A percentile compares a stretch with the other conserved stretches of the same genome.
Conservation (phyloP, 2,113 vertebrate genomes). For the Labeo rohita region DNA sequence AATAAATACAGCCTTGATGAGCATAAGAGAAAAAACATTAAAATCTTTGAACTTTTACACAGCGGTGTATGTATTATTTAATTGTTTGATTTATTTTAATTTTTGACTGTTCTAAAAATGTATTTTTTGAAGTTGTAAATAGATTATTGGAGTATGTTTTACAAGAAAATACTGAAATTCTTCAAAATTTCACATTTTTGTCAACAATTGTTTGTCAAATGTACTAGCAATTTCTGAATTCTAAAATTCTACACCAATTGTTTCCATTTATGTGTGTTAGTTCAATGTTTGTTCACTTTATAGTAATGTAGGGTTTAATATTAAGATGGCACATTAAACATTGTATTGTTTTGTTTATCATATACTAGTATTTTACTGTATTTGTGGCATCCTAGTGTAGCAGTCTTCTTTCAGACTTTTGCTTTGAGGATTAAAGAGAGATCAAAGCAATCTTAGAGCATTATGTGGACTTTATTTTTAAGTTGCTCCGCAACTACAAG, state of each 20-base stretch:
- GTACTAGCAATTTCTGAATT: not conserved
- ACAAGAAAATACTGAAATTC: too few species aligned
- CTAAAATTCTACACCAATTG: too few species aligned
- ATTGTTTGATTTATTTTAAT: not conserved
- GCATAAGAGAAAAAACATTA: too few species aligned
- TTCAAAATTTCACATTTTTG: too few species aligned
- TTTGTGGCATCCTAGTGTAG: not conserved
- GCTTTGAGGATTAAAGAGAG: slow-evolving; percentile 36
- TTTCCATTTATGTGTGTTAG: not conserved
- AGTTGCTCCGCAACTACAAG: not conserved
- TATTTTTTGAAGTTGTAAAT: too few species aligned
- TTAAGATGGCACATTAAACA: not conserved
- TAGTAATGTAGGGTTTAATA: not conserved
- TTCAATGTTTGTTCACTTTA: not conserved
- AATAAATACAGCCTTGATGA: too few species aligned
- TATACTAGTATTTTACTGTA: not conserved
- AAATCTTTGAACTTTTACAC: too few species aligned
- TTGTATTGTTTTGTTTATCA: not conserved
- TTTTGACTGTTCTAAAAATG: not conserved
- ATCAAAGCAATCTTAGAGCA: slow-evolving; percentile 34
- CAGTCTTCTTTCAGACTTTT: slow-evolving; percentile 5
- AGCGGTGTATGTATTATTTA: too few species aligned
- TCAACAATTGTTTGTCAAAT: too few species aligned
- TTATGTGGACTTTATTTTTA: slow-evolving; percentile 16
- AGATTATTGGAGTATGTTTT: too few species aligned